phyloP scores from a whole-genome alignment of 2,113 vertebrate genomes.

The Redunca redunca region DNA sequence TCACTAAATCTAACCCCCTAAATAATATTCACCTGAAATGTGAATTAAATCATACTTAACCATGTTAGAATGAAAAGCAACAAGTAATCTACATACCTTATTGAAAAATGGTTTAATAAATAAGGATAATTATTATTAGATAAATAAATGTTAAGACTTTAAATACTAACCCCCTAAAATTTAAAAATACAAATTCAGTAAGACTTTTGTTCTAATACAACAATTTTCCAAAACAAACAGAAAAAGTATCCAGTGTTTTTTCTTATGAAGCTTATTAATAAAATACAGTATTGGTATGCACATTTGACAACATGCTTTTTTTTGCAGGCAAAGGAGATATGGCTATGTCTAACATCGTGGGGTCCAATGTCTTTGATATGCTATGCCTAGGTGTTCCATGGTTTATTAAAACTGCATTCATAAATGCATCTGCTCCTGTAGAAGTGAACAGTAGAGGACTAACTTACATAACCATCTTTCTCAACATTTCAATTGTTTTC shows the following conservation, averaged over 20 bases:
- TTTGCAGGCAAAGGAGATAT: constrained; percentile 95
- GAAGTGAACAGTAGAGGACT: constrained; percentile 93
- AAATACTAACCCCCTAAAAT: constrained; percentile 68
- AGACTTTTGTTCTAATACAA: constrained; percentile 63
- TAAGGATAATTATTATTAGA: constrained; percentile 69
- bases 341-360: constrained; percentile 98
- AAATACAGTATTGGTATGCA: constrained; percentile 36
- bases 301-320: constrained; percentile 54
- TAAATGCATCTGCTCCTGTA: constrained; percentile 85
- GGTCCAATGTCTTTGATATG: constrained; percentile 98
- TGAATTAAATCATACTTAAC: constrained; percentile 29
- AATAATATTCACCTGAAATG: constrained; percentile 39
- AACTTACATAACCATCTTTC: constrained; percentile 88
- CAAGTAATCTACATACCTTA: constrained; percentile 66
- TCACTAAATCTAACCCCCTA: constrained; percentile 30
- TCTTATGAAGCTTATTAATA: constrained; percentile 69
- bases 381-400: constrained; percentile 95
- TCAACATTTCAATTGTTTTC: constrained; percentile 91
- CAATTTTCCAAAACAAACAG: constrained; percentile 61
- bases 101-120: constrained; percentile 71
- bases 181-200: constrained; percentile 65
- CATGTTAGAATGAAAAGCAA: constrained; percentile 66
- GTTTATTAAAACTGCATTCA: constrained; percentile 95
- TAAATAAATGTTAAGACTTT: constrained; percentile 74
- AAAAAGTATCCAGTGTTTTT: constrained; percentile 72